Evolutionary conservation across 2,888 invertebrate species (phyloP), one percentile per base, ranked within the genome.

Genomic region (Aphidius colemani): DNA sequence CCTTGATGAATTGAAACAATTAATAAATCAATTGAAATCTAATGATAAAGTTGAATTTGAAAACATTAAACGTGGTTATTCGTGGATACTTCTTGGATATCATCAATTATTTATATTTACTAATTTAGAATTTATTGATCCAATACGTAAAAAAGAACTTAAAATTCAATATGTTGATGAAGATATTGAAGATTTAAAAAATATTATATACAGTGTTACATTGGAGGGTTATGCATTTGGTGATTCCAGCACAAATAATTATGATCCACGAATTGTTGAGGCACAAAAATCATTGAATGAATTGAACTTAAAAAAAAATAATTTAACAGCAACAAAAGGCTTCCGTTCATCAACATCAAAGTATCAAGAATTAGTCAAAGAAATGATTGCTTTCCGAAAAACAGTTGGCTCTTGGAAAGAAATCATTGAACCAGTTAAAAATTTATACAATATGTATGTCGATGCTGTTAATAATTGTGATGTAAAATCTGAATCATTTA

Each of bases 121-220:
- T 0, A 78, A 76, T 58, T 63, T 80, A 4, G 78, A 76, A 3
- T 67, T 74, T 1, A 90, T 96, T 6, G 97, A 97, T 84, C 95
- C 95, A 0, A 89, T 93, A 0, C 88, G 91, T 64, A 94, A 94
- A 80, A 87, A 89, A 69, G 85, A 87, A 0, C 80, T 95, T 0
- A 93, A 93, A 82, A 85, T 90, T 8, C 81, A 87, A 53, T 92
- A 94, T 70, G 84, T 89, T 10, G 80, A 85, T 39, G 88, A 93
- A 72, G 92, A 94, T 78, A 87, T 92, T 3, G 78, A 81, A 18
- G 86, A 87, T 73, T 85, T 90, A 45, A 83, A 85, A 9, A 83
- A 83, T 8, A 78, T 90, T 55, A 82, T 86, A 7, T 84, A 85
- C 8, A 84, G 86, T 13, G 89, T 89, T 68, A 85, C 87, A 65